Percentiles rank a stretch among this genome's conserved stretches.
These are phyloP conservation scores for Tuta absoluta DNA, from an alignment of 2,888 invertebrate genomes.

Conservation along the genomic window DNA sequence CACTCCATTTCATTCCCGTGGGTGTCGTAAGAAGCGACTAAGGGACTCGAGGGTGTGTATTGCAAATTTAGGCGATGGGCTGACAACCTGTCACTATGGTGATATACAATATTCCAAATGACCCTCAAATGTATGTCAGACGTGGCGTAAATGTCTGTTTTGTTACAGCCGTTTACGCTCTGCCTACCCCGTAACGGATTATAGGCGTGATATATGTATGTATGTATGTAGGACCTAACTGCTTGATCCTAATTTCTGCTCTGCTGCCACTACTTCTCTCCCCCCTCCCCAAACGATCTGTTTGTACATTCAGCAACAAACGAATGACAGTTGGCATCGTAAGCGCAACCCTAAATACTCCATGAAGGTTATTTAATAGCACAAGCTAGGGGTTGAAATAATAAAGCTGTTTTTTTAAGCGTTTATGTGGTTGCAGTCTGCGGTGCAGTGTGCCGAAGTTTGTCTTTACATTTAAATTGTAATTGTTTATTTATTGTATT, in stretches of 20 bases:
- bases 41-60: too few species aligned
- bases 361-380: slow-evolving; percentile 61
- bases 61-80: too few species aligned
- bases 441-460: slow-evolving; percentile 19
- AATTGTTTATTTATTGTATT: neutral
- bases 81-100: too few species aligned
- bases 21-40: too few species aligned
- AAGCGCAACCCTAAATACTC: slow-evolving; percentile 50
- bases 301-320: slow-evolving; percentile 56
- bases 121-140: too few species aligned
- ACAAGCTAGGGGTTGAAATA: slow-evolving; percentile 42
- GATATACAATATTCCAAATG: too few species aligned
- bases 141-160: too few species aligned
- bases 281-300: slow-evolving; percentile 59
- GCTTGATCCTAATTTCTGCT: neutral
- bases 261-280: slow-evolving; percentile 20
- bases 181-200: too few species aligned
- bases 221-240: too few species aligned
- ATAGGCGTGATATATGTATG: too few species aligned
- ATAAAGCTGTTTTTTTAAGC: slow-evolving; percentile 30
- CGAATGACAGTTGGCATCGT: slow-evolving; percentile 66
- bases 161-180: too few species aligned
- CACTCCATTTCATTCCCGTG: too few species aligned
- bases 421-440: slow-evolving; percentile 36
- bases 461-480: neutral